phyloP scores from a whole-genome alignment of 2,888 invertebrate species.

The Chrysodeixis includens region DNA sequence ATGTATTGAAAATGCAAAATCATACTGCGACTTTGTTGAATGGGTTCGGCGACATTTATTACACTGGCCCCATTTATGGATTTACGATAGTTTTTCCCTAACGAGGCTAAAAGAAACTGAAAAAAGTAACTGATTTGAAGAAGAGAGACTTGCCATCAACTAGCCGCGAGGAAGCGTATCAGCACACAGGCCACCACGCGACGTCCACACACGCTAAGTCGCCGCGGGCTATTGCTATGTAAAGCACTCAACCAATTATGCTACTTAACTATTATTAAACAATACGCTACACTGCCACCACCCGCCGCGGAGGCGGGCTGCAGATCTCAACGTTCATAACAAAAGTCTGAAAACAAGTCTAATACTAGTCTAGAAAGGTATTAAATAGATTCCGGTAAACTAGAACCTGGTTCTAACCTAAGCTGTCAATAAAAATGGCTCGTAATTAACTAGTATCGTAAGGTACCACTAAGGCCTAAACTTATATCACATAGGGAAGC shows the following conservation, averaged over 20 bases:
- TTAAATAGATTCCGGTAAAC: neutral
- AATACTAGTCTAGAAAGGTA: neutral
- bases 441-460: neutral
- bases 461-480: neutral
- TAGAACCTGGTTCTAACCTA: neutral
- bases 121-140: neutral
- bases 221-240: slow-evolving; percentile 5
- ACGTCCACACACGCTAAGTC: too few species aligned
- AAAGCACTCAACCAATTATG: slow-evolving; percentile 7
- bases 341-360: neutral
- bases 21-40: slow-evolving; percentile 32
- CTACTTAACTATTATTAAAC: slow-evolving; percentile 23
- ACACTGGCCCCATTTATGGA: neutral
- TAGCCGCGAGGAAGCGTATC: neutral
- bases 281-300: slow-evolving; percentile 12
- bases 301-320: neutral
- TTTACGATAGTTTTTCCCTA: neutral
- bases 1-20: slow-evolving; percentile 28
- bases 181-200: slow-evolving; percentile 18
- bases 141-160: neutral
- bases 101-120: neutral
- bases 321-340: neutral
- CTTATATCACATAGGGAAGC: neutral
- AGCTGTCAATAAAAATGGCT: neutral
- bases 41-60: slow-evolving; percentile 18